Base-by-base conservation (phyloP, 1,140 invertebrate species). In the Euwallacea fornicatus region DNA sequence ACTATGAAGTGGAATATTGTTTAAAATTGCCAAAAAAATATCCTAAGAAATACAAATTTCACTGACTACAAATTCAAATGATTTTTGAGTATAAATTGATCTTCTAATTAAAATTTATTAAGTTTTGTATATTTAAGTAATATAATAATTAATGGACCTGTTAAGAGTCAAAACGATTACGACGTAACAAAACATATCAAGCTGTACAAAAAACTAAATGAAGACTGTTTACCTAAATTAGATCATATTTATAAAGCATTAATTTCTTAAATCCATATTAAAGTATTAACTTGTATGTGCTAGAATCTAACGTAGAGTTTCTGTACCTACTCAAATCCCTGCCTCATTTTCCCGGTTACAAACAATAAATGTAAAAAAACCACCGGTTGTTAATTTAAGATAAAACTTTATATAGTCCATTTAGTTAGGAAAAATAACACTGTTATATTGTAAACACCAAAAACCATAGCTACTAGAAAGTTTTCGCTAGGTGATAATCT, bases 161-260 rank as follows among this genome's bases (percentile, higher is more conserved):
- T 50, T 10, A 50, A 4, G 6, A 13, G 13, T 50, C 9, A 50
- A 50, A 13, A 50, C 9, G 46, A 13, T 13, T 50, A 50, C 9
- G 46, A 66, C 11, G 54, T 21, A 66, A 47, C n/a, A 43, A 42
- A 53, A 69, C 59, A 69, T 62, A 69, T 69, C 58, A 69, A 60
- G 56, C 42, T 61, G 58, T 69, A 69, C 66, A 69, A 69, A 69
- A 69, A 61, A 15, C 13, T 11, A 50, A 50, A 50, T 50, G 46
- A 69, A 69, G 66, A 61, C 56, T 69, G 66, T 60, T 69, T 60
- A 60, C 59, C 56, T 69, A 69, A 60, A 69, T 60, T 50, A 50
- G n/a, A 66, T 42, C 13, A 64, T 64, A 47, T 50, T 10, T 50
- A 50, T 11, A 11, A 11, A 11, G 9, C 13, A 50, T 11, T 50